Conservation (phyloP, 2,888 invertebrate genomes). For the Polietes domitor region DNA sequence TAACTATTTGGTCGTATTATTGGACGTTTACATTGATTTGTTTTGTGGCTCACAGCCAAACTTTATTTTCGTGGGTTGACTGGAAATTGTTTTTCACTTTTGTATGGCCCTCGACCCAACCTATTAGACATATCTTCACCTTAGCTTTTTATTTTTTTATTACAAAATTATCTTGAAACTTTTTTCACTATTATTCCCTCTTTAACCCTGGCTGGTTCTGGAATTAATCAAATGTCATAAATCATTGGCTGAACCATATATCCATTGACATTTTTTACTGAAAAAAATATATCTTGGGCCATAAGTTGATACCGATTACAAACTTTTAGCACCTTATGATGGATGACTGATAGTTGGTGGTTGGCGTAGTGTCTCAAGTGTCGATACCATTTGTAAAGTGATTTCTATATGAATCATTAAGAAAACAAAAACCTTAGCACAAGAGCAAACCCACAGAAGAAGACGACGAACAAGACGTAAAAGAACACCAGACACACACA, state of each 20-base stretch:
- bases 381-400: constrained; percentile 34
- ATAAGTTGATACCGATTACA: constrained; percentile 25
- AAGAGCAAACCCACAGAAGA: neutral
- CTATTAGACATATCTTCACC: too few species aligned
- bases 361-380: constrained; percentile 29
- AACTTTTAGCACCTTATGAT: constrained; percentile 41
- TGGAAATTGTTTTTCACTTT: too few species aligned
- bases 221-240: constrained; percentile 32
- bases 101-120: too few species aligned
- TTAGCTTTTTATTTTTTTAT: too few species aligned
- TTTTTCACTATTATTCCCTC: too few species aligned
- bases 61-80: too few species aligned
- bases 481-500: neutral
- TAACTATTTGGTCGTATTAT: too few species aligned
- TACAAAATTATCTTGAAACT: too few species aligned
- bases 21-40: too few species aligned
- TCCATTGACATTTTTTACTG: neutral
- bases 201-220: neutral
- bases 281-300: constrained; percentile 2
- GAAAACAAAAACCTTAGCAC: neutral
- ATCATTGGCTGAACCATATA: constrained; percentile 23
- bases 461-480: neutral
- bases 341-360: constrained; percentile 23
- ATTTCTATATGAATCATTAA: constrained; percentile 32
- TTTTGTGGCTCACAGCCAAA: too few species aligned